phyloP scores from a whole-genome alignment of 2,113 vertebrate species.

The Scopus umbretta region DNA sequence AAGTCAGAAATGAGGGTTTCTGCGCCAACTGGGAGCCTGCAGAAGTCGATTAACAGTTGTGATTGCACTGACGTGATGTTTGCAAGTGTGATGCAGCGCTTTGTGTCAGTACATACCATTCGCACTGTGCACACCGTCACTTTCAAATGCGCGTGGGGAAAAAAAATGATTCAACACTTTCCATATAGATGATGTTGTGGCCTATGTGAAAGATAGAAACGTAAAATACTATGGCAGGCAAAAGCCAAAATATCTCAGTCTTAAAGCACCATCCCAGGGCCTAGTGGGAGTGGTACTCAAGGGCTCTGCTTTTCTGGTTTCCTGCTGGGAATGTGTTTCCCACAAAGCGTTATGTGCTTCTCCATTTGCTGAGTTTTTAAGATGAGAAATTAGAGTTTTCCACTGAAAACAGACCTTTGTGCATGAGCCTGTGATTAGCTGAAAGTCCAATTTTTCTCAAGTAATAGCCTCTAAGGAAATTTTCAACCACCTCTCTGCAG shows the following conservation, averaged over 20 bases:
- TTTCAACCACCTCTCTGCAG: neutral
- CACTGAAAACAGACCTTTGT: neutral
- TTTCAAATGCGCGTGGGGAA: fast-evolving
- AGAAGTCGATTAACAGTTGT: neutral
- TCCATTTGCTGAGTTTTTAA: neutral
- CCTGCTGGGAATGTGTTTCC: neutral
- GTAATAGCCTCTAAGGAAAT: neutral
- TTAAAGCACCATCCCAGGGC: neutral
- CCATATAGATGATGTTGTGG: neutral
- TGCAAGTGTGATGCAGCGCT: fast-evolving
- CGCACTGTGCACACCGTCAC: neutral
- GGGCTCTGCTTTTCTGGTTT: neutral
- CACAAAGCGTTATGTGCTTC: neutral
- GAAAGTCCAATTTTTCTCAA: neutral
- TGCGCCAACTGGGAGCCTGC: neutral
- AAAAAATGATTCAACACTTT: neutral
- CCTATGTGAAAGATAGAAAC: neutral
- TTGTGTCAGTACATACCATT: neutral
- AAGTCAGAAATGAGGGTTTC: neutral
- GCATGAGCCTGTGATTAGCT: neutral
- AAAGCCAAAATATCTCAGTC: neutral
- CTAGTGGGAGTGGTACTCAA: neutral
- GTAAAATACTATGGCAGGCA: neutral
- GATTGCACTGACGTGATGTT: neutral
- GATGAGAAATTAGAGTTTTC: neutral